These are phyloP conservation scores for Zeuzera pyrina DNA, from an alignment of 2,888 invertebrate genomes.

Conservation along the genomic window DNA sequence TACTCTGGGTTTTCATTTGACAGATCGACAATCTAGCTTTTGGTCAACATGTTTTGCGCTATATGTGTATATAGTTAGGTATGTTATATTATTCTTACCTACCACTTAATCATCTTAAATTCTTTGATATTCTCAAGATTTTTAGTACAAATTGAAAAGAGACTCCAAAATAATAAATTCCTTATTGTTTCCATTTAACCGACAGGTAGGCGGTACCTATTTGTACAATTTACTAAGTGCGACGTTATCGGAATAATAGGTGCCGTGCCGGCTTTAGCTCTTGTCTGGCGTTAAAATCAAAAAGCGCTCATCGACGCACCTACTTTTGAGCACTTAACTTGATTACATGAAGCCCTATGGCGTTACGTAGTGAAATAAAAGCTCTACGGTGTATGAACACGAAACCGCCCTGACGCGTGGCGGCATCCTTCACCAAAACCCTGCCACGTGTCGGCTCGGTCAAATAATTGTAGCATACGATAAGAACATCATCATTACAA, in stretches of 20 bases:
- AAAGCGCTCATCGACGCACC: slow-evolving; percentile 51
- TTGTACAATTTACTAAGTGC: slow-evolving; percentile 44
- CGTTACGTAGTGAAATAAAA: slow-evolving; percentile 25
- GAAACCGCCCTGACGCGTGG: slow-evolving; percentile 22
- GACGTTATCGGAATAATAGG: slow-evolving; percentile 40
- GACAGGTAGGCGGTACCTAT: slow-evolving; percentile 5
- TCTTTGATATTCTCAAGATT: too few relatives aligned
- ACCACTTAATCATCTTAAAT: too few relatives aligned
- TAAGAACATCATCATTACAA: slow-evolving; percentile 22
- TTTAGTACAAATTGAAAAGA: too few relatives aligned
- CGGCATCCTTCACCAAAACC: slow-evolving; percentile 36
- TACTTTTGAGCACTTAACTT: slow-evolving; percentile 69
- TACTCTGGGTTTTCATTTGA: too few relatives aligned
- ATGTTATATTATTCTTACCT: too few relatives aligned
- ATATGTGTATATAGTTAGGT: too few relatives aligned
- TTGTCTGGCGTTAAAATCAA: slow-evolving; percentile 54
- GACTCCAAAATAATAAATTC: too few relatives aligned
- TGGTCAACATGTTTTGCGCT: too few relatives aligned
- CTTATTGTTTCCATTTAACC: slow-evolving; percentile 1
- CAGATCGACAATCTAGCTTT: too few relatives aligned
- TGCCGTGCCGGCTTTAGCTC: slow-evolving; percentile 24
- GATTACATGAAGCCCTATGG: slow-evolving; percentile 59
- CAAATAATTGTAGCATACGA: slow-evolving; percentile 43
- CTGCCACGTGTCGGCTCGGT: slow-evolving; percentile 32
- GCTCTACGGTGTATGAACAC: slow-evolving; percentile 22